Evolutionary conservation across 2,888 invertebrate species (phyloP), one percentile per base, ranked within the genome.

Genomic region (Pelosia muscerda): DNA sequence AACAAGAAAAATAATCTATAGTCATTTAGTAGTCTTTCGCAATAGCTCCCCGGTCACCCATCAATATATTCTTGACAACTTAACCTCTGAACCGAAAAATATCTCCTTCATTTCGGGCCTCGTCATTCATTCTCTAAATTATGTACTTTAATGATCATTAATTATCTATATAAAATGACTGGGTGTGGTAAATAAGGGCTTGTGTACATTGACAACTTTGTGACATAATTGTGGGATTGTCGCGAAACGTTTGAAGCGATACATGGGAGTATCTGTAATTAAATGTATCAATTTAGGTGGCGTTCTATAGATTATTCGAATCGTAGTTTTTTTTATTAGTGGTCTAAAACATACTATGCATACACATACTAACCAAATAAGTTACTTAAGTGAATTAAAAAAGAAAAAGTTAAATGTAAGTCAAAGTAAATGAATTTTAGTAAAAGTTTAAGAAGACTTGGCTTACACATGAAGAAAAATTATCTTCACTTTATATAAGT

Each of bases 81-180:
- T 72, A 78, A 76, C 68, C 64, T 66, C 34, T 31, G 69, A 65
- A 66, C 64, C 34, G 66, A 68, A 71, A 74, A 78, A 70, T 31
- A 72, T 74, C 63, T 67, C 63, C 71, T 69, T 72, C 59, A 60
- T 57, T 23, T n/a, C 8, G 19, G 19, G 49, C 22, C 25, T 53
- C 64, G 61, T 77, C 79, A 72, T 71, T 70, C 25, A 26, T 49
- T 57, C 60, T 56, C 72, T 66, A 54, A 79, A 71, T 79, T 65
- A 74, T 67, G 59, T 67, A 71, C 64, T 73, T 54, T 72, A 72
- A 78, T 76, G 58, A 74, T 76, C 69, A 72, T 79, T 77, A 75
- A 74, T 76, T 79, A 75, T 68, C 62, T 38, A 28, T 61, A 55
- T 63, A 63, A 71, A 73, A 78, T 74, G 69, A 76, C 69, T 72